These are phyloP conservation scores for Bruchidius siliquastri DNA, from an alignment of 2,888 invertebrate genomes.

Conservation along the genomic window DNA sequence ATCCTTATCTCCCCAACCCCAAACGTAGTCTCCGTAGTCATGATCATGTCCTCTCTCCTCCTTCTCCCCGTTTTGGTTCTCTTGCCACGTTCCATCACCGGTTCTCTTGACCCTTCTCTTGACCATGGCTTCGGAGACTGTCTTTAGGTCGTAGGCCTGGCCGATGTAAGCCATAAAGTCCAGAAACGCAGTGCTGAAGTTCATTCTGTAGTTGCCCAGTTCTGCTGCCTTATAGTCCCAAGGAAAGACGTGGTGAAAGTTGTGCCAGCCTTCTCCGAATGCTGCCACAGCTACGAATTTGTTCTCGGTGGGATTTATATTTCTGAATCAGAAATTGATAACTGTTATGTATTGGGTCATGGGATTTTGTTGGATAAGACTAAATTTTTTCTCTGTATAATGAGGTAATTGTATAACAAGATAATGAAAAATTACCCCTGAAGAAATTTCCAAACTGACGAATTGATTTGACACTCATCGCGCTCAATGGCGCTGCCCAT, in stretches of 20 bases:
- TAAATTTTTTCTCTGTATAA: too few species aligned
- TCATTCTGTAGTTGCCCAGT: constrained; percentile 53
- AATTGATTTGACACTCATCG: too few species aligned
- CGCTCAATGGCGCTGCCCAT: too few species aligned
- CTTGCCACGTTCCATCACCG: constrained; percentile 23
- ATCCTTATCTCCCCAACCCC: constrained; percentile 83
- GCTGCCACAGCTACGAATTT: constrained; percentile 65
- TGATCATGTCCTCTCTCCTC: constrained; percentile 45
- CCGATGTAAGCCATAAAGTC: constrained; percentile 53
- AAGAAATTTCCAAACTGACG: too few species aligned
- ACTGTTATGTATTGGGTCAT: neutral
- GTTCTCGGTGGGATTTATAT: constrained; percentile 77
- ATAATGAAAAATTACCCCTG: too few species aligned
- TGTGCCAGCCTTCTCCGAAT: constrained; percentile 89
- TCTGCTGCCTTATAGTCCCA: constrained; percentile 92
- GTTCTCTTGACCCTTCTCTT: constrained; percentile 55
- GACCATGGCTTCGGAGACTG: constrained; percentile 64
- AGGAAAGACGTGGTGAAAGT: constrained; percentile 90
- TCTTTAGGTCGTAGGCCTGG: constrained; percentile 81
- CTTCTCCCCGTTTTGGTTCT: constrained; percentile 1
- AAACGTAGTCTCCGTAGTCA: constrained; percentile 55
- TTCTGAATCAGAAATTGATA: constrained; percentile 48
- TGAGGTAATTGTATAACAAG: too few species aligned
- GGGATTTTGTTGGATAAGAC: too few species aligned
- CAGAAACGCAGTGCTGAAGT: constrained; percentile 38